A percentile compares a stretch with the other conserved stretches of the same genome.
Evolutionary conservation across 2,113 vertebrate species (phyloP).

Genomic region (Forbesichthys papilliferus): DNA sequence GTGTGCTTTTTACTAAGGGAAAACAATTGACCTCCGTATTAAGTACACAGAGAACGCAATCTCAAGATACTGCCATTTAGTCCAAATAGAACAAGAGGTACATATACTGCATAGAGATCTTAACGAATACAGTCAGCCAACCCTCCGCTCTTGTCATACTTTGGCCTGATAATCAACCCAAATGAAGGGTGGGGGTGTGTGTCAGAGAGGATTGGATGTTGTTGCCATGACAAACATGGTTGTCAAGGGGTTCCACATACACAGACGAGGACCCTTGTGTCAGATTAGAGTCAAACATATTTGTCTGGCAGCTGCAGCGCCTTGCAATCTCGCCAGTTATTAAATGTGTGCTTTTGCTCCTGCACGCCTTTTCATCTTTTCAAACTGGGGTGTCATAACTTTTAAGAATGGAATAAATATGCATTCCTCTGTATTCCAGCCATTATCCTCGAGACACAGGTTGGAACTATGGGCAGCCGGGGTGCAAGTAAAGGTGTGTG

Average conservation of each 20-base stretch:
- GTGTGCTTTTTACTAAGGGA: conserved; percentile 18
- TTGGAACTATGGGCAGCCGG: too few species aligned
- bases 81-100: neutral
- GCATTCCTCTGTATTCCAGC: too few species aligned
- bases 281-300: neutral
- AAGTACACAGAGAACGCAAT: neutral
- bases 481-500: too few species aligned
- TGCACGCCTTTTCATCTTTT: conserved; percentile 11
- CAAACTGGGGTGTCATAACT: too few species aligned
- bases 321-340: conserved; percentile 40
- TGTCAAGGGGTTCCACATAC: conserved; percentile 14
- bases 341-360: conserved; percentile 17
- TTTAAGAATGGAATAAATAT: too few species aligned
- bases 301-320: neutral
- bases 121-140: neutral
- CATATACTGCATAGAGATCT: neutral
- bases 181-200: neutral
- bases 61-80: neutral
- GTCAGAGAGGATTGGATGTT: neutral
- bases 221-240: conserved; percentile 16
- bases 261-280: conserved; percentile 25
- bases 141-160: too few species aligned
- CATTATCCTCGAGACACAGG: too few species aligned
- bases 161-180: neutral
- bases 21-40: neutral